Conservation (phyloP, 2,888 invertebrate species). For the Pandemis cinnamomeana region DNA sequence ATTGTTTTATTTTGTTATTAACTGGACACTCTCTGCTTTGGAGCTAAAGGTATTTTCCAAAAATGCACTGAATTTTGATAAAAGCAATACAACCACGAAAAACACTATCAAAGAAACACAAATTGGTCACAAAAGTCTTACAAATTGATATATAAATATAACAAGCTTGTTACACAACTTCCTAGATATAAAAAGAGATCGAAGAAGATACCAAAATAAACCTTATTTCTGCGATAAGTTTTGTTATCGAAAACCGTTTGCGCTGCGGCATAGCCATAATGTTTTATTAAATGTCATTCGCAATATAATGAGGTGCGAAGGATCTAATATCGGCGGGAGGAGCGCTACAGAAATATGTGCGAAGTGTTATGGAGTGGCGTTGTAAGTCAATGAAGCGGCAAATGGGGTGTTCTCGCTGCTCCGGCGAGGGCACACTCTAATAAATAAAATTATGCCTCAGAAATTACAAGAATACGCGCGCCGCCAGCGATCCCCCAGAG, state of each 20-base stretch:
- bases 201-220: slow-evolving; percentile 24
- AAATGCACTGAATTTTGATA: too few relatives aligned
- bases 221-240: slow-evolving; percentile 24
- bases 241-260: slow-evolving; percentile 74
- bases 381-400: slow-evolving; percentile 85
- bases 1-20: neutral
- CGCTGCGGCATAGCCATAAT: slow-evolving; percentile 72
- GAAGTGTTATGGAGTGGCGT: slow-evolving; percentile 84
- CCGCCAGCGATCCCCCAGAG: slow-evolving; percentile 74
- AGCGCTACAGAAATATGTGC: slow-evolving; percentile 84
- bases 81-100: neutral
- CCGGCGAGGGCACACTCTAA: slow-evolving; percentile 79
- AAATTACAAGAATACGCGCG: slow-evolving; percentile 83
- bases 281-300: slow-evolving; percentile 84
- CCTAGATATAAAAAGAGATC: slow-evolving; percentile 6
- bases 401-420: slow-evolving; percentile 81
- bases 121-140: neutral
- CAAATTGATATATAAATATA: slow-evolving; percentile 3
- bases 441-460: slow-evolving; percentile 84
- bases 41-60: too few relatives aligned
- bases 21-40: too few relatives aligned
- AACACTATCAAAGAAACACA: neutral
- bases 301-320: slow-evolving; percentile 83
- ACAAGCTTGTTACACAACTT: slow-evolving; percentile 8
- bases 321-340: slow-evolving; percentile 74